Conservation (phyloP, 2,797 vertebrate genomes). For the Lindbergichthys nudifrons region DNA sequence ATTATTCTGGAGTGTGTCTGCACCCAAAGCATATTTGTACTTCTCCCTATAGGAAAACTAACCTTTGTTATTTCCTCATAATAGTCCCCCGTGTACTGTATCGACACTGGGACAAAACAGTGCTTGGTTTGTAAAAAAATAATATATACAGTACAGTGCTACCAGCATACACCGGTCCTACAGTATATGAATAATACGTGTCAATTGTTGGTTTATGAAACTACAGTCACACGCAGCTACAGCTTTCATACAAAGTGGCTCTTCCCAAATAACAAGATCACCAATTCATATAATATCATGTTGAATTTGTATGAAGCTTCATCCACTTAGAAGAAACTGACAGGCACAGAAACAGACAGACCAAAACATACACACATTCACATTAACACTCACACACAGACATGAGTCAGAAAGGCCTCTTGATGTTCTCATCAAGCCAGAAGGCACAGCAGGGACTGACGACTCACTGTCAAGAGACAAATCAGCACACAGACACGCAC, state of each 20-base stretch:
- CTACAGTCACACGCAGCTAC: slow-evolving; percentile 15
- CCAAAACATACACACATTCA: slow-evolving; percentile 43
- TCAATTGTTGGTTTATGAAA: slow-evolving; percentile 5
- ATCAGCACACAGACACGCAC: slow-evolving; percentile 30
- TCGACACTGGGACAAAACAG: not conserved
- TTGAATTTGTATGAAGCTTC: slow-evolving; percentile 51
- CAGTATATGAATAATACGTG: slow-evolving; percentile 9
- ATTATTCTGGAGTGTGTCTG: not conserved
- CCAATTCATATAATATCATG: slow-evolving; percentile 49
- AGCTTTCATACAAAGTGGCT: slow-evolving; percentile 35
- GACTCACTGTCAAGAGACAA: slow-evolving; percentile 66
- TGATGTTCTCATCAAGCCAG: slow-evolving; percentile 71
- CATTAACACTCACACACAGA: slow-evolving; percentile 33
- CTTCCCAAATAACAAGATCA: slow-evolving; percentile 33
- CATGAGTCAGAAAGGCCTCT: slow-evolving; percentile 68
- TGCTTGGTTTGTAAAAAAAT: not conserved
- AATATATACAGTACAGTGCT: not conserved
- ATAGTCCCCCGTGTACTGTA: not conserved
- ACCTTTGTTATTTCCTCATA: not conserved
- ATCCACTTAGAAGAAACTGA: slow-evolving; percentile 47
- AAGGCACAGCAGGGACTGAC: slow-evolving; percentile 69
- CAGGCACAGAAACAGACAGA: slow-evolving; percentile 34
- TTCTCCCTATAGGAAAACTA: slow-evolving; percentile 1
- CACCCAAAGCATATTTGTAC: not conserved
- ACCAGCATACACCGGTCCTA: not conserved